phyloP scores from a whole-genome alignment of 1,140 invertebrate species.

The Alviniconcha marisindica region DNA sequence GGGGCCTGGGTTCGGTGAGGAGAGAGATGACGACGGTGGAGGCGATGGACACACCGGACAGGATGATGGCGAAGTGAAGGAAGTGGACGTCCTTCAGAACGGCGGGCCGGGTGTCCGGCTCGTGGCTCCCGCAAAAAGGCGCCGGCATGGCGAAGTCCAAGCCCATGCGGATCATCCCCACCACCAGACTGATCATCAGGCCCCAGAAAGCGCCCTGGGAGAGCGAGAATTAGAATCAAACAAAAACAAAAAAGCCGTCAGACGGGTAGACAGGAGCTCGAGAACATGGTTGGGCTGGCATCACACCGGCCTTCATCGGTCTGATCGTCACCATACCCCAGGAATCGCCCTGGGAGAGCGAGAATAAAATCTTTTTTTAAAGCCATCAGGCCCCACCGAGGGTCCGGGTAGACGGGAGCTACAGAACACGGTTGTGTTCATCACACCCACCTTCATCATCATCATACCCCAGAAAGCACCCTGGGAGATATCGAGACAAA shows the following conservation, averaged over 20 bases:
- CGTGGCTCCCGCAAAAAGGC: constrained; percentile 62
- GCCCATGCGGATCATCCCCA: constrained; percentile 73
- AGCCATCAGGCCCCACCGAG: background rate
- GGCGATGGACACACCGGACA: constrained; percentile 61
- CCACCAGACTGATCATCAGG: constrained; percentile 76
- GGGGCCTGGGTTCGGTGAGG: constrained; percentile 58
- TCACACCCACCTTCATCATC: constrained; percentile 71
- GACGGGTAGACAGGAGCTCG: too few relatives aligned
- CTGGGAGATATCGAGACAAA: background rate
- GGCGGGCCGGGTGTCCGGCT: constrained; percentile 57
- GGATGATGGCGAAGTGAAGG: constrained; percentile 70
- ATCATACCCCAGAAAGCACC: constrained; percentile 27
- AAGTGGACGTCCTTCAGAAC: constrained; percentile 68
- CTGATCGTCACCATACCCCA: constrained; percentile 79
- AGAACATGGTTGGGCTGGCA: too few relatives aligned
- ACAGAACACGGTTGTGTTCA: too few relatives aligned
- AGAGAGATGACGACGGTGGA: constrained; percentile 66
- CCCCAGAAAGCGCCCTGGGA: constrained; percentile 79
- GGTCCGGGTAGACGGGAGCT: too few relatives aligned
- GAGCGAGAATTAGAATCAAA: constrained; percentile 31
- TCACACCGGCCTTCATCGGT: constrained; percentile 75
- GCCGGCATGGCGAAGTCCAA: constrained; percentile 67
- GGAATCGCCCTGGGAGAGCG: constrained; percentile 77
- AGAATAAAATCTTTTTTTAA: too few relatives aligned
- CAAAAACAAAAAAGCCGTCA: too few relatives aligned